Evolutionary conservation across 2,113 vertebrate species (phyloP), one percentile per base, ranked within the genome.

Genomic region (Lucifuga dentata): DNA sequence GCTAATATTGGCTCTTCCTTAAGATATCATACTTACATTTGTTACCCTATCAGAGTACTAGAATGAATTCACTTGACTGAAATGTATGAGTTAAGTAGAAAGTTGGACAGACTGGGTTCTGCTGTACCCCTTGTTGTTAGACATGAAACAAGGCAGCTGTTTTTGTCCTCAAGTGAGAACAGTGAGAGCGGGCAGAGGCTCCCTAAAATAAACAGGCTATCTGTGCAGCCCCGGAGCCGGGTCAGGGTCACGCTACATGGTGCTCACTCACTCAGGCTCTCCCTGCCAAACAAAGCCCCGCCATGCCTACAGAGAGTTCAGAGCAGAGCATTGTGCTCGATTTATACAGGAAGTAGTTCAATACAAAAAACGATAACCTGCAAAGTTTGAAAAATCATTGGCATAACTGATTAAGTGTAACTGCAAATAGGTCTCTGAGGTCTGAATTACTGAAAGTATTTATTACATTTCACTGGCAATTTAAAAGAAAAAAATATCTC

Each of bases 161-260:
- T 89, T 84, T 84, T 75, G 57, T 81, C 78, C 74, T 86, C 53
- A n/a, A 81, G 85, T 63, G 67, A 80, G 83, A 83, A 55, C 72
- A 66, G 57, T 13, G 68, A 73, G 75, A 73, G 71, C 51, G 12
- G 53, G 57, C 83, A 74, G 75, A 82, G 80, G 88, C 83, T 88
- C 83, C 81, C 81, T 87, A 88, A 90, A 92, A 88, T 88, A 90
- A 90, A 88, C 86, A 87, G 51, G 72, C 73, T 61, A 73, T 72
- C 80, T 75, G 68, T 85, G 68, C 41, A 68, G 74, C 63, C 71
- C 70, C 33, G 7, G 60, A 70, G 69, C 45, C 20, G 65, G 73
- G 69, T 80, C 77, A 61, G 70, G 79, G 82, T 88, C 82, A 65
- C 77, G 1, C 89, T 46, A 61, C 69, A 79, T 59, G 72, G 57